Evolutionary conservation across 2,113 vertebrate species (phyloP).

Genomic region (Caranx ignobilis): DNA sequence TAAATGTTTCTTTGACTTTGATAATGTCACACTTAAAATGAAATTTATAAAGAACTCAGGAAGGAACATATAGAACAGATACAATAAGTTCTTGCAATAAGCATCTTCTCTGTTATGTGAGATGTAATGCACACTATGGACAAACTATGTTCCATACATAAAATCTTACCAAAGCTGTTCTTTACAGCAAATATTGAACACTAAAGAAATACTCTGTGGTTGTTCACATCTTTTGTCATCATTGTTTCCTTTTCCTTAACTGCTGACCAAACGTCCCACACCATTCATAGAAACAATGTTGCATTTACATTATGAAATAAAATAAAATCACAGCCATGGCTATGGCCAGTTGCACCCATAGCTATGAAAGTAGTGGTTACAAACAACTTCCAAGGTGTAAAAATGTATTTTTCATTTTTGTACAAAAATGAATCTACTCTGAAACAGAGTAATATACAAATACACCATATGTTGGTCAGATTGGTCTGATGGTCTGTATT

Average conservation of each 20-base stretch:
- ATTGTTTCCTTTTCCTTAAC: not conserved
- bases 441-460: too few species aligned
- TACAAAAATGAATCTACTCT: too few species aligned
- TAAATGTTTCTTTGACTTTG: constrained; percentile 18
- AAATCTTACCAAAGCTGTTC: not conserved
- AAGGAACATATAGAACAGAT: not conserved
- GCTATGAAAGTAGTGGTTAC: not conserved
- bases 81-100: not conserved
- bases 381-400: too few species aligned
- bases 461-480: too few species aligned
- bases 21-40: constrained; percentile 4
- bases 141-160: not conserved
- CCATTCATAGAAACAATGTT: not conserved
- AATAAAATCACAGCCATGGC: not conserved
- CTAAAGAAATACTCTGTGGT: not conserved
- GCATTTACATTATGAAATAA: not conserved
- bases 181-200: not conserved
- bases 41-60: not conserved
- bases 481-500: too few species aligned
- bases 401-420: too few species aligned
- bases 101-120: not conserved
- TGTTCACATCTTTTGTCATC: not conserved
- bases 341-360: not conserved
- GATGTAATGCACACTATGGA: not conserved
- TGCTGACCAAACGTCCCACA: not conserved